Percentiles rank a stretch among this genome's conserved stretches.
Evolutionary conservation across 92 coral and sea anemone species (phyloP).

Genomic region (Palythoa heliodiscus): DNA sequence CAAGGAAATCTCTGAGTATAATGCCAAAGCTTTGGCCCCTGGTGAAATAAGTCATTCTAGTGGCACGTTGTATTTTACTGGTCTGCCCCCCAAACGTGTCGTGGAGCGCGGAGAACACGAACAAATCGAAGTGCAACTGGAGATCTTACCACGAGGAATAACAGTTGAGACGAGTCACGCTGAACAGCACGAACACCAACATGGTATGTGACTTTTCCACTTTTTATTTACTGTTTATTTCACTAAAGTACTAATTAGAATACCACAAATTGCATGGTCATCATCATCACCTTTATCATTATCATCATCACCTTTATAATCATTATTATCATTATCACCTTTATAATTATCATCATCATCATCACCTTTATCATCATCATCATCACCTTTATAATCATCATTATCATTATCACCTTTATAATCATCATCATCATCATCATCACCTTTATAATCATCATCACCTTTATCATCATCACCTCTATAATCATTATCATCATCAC

Average conservation of each 20-base stretch:
- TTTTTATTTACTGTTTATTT: background rate
- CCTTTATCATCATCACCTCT: no score
- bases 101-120: conserved; percentile 55
- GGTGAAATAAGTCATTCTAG: conserved; percentile 87
- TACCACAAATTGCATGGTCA: background rate
- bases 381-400: no score
- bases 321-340: no score
- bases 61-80: conserved; percentile 79
- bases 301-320: no score
- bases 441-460: no score
- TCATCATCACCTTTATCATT: no score
- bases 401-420: no score
- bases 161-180: conserved; percentile 25
- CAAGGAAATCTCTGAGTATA: conserved; percentile 86
- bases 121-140: conserved; percentile 16
- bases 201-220: conserved; percentile 7
- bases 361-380: no score
- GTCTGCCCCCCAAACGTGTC: conserved; percentile 81
- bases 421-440: no score
- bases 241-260: background rate
- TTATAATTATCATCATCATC: no score
- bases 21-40: conserved; percentile 91
- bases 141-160: conserved; percentile 42
- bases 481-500: no score
- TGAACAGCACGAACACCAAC: conserved; percentile 42